A percentile compares a stretch with the other conserved stretches of the same genome.
These are phyloP conservation scores for Petrocephalus schoutedeni DNA, from an alignment of 2,797 vertebrate species.

Conservation along the genomic window DNA sequence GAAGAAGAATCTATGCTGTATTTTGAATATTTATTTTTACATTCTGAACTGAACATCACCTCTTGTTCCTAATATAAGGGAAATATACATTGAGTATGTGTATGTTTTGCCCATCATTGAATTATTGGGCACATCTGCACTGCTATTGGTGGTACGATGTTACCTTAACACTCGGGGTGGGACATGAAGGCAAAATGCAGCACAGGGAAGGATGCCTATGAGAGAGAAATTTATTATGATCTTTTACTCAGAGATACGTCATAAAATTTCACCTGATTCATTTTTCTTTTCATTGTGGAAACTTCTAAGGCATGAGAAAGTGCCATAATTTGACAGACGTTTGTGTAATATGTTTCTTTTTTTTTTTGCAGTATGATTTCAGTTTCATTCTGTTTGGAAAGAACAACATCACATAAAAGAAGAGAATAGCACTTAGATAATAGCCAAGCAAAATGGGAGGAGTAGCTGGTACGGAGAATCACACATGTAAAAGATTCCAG, in stretches of 20 bases:
- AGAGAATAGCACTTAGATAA: not conserved
- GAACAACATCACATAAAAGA: conserved; percentile 1
- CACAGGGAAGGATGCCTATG: not conserved
- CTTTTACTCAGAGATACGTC: not conserved
- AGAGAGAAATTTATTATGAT: not conserved
- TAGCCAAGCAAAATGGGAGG: not conserved
- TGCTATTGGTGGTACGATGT: not conserved
- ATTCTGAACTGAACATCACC: not conserved
- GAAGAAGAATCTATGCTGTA: not conserved
- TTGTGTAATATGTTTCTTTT: conserved; percentile 10
- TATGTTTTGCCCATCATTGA: not conserved
- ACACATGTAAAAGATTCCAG: not conserved
- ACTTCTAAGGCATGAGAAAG: not conserved
- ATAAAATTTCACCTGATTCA: not conserved
- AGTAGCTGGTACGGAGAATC: not conserved
- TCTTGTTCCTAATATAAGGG: not conserved
- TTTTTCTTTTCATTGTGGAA: not conserved
- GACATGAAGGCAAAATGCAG: not conserved
- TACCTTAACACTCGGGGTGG: not conserved
- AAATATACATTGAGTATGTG: not conserved
- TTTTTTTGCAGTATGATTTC: not conserved
- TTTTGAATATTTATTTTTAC: not conserved
- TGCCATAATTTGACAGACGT: conserved; percentile 10
- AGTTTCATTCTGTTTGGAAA: conserved; percentile 5
- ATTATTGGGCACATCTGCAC: not conserved